Base-by-base conservation (phyloP, 2,113 vertebrate species). In the Lophotis ruficrista region DNA sequence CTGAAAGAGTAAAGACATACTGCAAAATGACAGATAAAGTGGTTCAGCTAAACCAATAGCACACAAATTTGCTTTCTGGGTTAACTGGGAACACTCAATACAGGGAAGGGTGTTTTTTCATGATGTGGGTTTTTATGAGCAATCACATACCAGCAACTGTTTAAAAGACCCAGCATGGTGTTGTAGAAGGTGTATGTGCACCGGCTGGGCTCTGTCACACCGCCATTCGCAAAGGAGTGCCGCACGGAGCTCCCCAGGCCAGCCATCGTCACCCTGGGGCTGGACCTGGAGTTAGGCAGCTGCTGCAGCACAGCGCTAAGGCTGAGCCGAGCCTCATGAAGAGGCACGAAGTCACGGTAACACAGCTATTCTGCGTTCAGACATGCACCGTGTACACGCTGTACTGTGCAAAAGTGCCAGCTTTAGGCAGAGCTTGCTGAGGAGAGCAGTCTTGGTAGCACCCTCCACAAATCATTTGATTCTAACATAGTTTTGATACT, bases 91-190 rank as follows among this genome's bases (percentile, higher is more conserved):
- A n/a, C 45, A 66, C 28, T 33, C 25, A 71, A 48, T 16, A 17
- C 24, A 51, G 25, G 33, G 28, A 83, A 64, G 18, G 16, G 30
- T 12, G 24, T 41, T 82, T 75, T 56, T 70, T 30, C 43, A 43
- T 45, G 7, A 27, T 1, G 1, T 56, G 9, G 2, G 6, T 1
- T 8, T 12, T 11, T 73, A 28, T 43, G 37, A 33, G 19, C 25
- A 70, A 53, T 37, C 31, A 80, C 28, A 24, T 72, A 58, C 5
- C 10, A 38, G 51, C 38, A 66, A 60, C 13, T 85, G 18, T 25
- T 73, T 25, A 9, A 1, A 57, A 78, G 48, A 20, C 18, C 1
- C 2, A 8, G 8, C 18, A 21, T 8, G 8, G 31, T n/a, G 58
- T 18, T 27, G 35, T 12, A 20, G 43, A 28, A 65, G 8, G 45